Evolutionary conservation across 2,113 vertebrate species (phyloP), one percentile per base, ranked within the genome.

Genomic region (Salvator merianae): DNA sequence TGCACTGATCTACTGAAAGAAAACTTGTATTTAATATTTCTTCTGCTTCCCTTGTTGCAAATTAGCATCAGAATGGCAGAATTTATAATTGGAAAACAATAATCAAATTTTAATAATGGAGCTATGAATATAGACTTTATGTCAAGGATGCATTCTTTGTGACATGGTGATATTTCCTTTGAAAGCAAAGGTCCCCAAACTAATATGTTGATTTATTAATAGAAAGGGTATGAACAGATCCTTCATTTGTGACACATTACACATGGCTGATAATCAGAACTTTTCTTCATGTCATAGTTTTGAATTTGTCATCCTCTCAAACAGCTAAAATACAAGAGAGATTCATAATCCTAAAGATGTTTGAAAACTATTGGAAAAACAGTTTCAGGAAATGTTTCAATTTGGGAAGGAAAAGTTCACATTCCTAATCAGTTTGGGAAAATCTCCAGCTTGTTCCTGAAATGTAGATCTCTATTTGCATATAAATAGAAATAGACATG

Each of bases 151-250:
- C 68, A 74, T 88, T 90, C 85, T 73, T 90, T 86, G 90, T 94
- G 94, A 95, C 92, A 94, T 81, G 62, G 88, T 91, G 89, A 92
- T 94, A 89, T 90, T 92, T 88, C 91, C 93, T 95, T 90, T 94
- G 94, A 93, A 93, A 95, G 91, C 80, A 86, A 76, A 71, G 92
- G 86, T 93, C 89, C 93, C 95, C 82, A 86, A 88, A 92, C 92
- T 92, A 92, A 95, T 94, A 93, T 89, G 83, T 92, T 93, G 89
- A 82, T 88, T 90, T 55, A 76, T 89, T 83, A 83, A 16, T 62
- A 62, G 88, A 92, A 91, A 88, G 83, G 85, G 87, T 81, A 80
- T 0, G 1, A 87, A 91, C 26, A 4, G 81, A 81, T 93, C 86
- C 87, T 90, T 77, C 65, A 79, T 86, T 79, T 30, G 81, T 40